A percentile compares a stretch with the other conserved stretches of the same genome.
phyloP scores from a whole-genome alignment of 2,797 vertebrate genomes.

The Coreius guichenoti region DNA sequence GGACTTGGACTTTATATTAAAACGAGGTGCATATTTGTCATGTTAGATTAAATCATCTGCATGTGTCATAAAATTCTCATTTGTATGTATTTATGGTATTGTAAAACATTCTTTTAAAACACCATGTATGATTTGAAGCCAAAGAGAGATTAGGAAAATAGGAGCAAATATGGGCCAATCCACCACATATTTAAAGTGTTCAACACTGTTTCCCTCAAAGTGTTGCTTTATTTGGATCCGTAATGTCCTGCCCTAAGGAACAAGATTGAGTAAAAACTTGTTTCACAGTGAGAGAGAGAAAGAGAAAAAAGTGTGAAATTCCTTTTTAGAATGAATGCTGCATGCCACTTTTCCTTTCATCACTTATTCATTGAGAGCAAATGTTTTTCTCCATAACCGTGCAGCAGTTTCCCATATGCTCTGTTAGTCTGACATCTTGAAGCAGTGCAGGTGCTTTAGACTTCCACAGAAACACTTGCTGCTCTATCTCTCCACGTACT shows the following conservation, averaged over 20 bases:
- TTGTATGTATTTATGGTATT: not conserved
- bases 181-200: constrained; percentile 35
- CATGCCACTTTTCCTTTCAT: constrained; percentile 73
- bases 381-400: constrained; percentile 69
- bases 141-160: constrained; percentile 12
- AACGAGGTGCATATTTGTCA: not conserved
- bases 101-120: not conserved
- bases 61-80: not conserved
- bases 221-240: constrained; percentile 52
- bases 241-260: constrained; percentile 64
- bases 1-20: not conserved
- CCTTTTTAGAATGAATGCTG: constrained; percentile 73
- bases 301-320: constrained; percentile 58
- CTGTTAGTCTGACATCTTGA: constrained; percentile 53
- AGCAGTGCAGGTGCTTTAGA: constrained; percentile 58
- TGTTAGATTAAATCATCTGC: not conserved
- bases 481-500: not conserved
- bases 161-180: not conserved
- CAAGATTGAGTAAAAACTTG: constrained; percentile 67
- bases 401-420: constrained; percentile 52
- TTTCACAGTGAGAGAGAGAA: constrained; percentile 36
- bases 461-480: constrained; percentile 33
- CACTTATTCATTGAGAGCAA: constrained; percentile 78
- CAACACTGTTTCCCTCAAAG: constrained; percentile 33
- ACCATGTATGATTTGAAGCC: not conserved